Evolutionary conservation across 2,797 vertebrate species (phyloP), one percentile per base, ranked within the genome.

Genomic region (Kryptolebias ocellatus): DNA sequence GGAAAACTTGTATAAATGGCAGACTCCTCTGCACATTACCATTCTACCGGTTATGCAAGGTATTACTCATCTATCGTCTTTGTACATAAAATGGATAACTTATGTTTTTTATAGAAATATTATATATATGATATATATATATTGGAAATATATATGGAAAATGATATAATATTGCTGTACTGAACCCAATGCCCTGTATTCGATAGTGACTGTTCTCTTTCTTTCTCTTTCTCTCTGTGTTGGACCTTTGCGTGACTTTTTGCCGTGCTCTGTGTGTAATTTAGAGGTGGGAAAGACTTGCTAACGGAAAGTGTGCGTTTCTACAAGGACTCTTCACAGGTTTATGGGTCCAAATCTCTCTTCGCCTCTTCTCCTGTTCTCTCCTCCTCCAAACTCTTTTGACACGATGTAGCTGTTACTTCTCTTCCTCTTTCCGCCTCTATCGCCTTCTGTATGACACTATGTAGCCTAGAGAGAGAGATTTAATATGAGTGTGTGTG

Each of bases 101-200:
- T 93, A 93, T 92, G 90, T 93, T 94, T 94, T 94, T 93, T 94
- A 94, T 93, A 92, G 80, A 94, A 92, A 92, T 92, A 90, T 87
- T 87, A 91, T 88, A 89, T 87, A 89, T 72, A 90, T 66, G 34
- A 81, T 68, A 91, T 87, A 87, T 87, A 93, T 90, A 92, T 92
- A 91, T 90, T 83, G 87, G 85, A 90, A 89, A 92, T 93, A 93
- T 93, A 93, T 90, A 94, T 93, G 90, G 85, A 92, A 89, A 93
- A 92, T 76, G 89, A 80, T 90, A 92, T 91, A 90, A 90, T 90
- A 93, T 90, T 91, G 92, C 91, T 92, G 92, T 94, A 93, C 91
- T 90, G 93, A 92, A 91, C 88, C 89, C 90, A 88, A 90, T 92
- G 88, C 87, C 90, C 89, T 92, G 92, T 94, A 93, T 93, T 92